phyloP scores from a whole-genome alignment of 2,888 invertebrate species.

The Halocaridina rubra region DNA sequence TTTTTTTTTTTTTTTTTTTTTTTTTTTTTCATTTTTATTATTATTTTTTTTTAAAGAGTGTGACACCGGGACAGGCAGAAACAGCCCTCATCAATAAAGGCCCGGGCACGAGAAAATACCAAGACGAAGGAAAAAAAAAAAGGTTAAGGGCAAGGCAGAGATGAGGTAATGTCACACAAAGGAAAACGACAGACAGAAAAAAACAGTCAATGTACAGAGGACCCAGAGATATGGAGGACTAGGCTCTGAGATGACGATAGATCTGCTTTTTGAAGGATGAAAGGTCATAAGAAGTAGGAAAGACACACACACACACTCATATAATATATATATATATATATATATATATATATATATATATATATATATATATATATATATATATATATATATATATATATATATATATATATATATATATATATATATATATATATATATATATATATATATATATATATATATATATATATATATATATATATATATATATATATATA shows the following conservation, averaged over 20 bases:
- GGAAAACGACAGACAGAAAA: too few species aligned
- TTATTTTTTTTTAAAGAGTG: background rate
- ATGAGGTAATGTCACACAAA: too few species aligned
- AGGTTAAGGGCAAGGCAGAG: too few species aligned
- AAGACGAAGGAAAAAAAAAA: too few species aligned
- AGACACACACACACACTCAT: background rate
- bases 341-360: background rate
- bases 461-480: constrained; percentile 10
- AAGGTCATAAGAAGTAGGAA: too few species aligned
- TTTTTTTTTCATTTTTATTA: background rate
- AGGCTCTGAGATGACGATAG: too few species aligned
- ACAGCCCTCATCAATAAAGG: too few species aligned
- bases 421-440: background rate
- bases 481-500: background rate
- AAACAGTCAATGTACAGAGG: too few species aligned
- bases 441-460: background rate
- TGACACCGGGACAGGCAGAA: too few species aligned
- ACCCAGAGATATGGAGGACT: too few species aligned
- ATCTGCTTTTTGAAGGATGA: too few species aligned
- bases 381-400: constrained; percentile 11
- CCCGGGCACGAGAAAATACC: too few species aligned
- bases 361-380: constrained; percentile 7
- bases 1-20: background rate
- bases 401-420: background rate
- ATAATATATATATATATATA: constrained; percentile 7